Conservation (phyloP, 2,797 vertebrate species). For the Jordanella pulchra region DNA sequence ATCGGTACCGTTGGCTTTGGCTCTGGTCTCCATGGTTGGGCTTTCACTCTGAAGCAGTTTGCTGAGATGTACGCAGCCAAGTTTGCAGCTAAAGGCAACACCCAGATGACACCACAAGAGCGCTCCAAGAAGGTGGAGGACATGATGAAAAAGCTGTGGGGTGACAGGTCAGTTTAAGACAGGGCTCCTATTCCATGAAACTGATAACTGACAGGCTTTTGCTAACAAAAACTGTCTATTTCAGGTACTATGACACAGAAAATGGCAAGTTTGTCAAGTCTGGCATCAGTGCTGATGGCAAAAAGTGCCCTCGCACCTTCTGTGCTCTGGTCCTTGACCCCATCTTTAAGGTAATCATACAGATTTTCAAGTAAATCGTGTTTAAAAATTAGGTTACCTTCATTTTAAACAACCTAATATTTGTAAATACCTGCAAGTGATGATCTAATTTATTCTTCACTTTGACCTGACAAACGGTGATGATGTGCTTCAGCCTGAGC, state of each 20-base stretch:
- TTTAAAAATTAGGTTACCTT: not conserved
- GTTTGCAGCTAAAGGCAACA: conserved; percentile 91
- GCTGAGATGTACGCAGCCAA: conserved; percentile 95
- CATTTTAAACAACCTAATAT: not conserved
- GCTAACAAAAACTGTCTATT: not conserved
- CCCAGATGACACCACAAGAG: conserved; percentile 79
- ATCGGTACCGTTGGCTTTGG: conserved; percentile 93
- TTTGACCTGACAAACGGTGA: conserved; percentile 96
- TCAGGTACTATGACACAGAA: conserved; percentile 84
- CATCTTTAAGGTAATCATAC: conserved; percentile 87
- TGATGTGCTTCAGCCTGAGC: conserved; percentile 82
- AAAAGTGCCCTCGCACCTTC: conserved; percentile 87
- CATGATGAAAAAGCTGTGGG: conserved; percentile 99
- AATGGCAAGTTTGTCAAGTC: conserved; percentile 88
- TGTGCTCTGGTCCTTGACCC: conserved; percentile 89
- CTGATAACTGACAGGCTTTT: not conserved
- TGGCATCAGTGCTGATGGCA: conserved; percentile 77
- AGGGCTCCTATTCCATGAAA: not conserved
- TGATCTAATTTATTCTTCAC: conserved; percentile 93
- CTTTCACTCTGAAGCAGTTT: conserved; percentile 98
- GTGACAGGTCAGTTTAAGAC: conserved; percentile 83
- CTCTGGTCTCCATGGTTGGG: conserved; percentile 95
- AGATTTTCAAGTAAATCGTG: not conserved
- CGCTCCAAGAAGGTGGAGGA: conserved; percentile 95
- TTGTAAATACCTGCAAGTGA: conserved; percentile 73